Percentiles rank a stretch among this genome's conserved stretches.
Evolutionary conservation across 1,140 invertebrate genomes (phyloP).

Genomic region (Ceratosolen fusciceps): DNA sequence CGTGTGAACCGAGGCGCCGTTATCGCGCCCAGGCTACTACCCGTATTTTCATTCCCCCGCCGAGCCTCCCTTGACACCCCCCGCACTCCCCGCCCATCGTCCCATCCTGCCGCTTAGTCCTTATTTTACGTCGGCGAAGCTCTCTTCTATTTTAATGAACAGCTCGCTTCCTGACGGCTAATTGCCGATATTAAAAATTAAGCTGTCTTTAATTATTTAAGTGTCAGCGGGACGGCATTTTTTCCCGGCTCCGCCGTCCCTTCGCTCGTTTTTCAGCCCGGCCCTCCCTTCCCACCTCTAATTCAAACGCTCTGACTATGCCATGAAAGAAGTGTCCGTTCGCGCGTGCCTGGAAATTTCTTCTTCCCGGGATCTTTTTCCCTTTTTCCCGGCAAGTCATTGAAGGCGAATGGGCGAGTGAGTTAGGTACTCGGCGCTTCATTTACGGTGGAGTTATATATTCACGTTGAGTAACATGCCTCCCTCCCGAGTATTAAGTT

Average conservation of each 20-base stretch:
- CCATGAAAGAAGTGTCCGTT: neutral
- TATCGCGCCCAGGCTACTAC: neutral
- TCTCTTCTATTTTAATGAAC: slow-evolving; percentile 4
- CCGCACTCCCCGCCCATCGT: neutral
- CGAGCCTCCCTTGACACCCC: too few relatives aligned
- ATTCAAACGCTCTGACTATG: neutral
- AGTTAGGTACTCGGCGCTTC: neutral
- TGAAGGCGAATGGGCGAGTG: neutral
- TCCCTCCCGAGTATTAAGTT: neutral
- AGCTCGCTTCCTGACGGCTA: neutral
- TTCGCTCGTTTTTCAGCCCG: neutral
- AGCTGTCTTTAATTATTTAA: slow-evolving; percentile 11
- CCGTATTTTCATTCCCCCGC: neutral
- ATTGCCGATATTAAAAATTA: neutral
- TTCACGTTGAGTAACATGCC: neutral
- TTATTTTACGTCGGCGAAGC: neutral
- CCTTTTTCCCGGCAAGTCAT: neutral
- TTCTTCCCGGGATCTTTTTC: neutral
- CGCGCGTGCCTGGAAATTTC: neutral
- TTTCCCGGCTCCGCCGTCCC: neutral
- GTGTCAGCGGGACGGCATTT: neutral
- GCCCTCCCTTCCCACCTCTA: neutral
- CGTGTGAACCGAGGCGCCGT: neutral
- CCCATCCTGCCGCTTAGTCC: neutral
- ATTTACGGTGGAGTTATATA: neutral